A percentile compares a stretch with the other conserved stretches of the same genome.
Evolutionary conservation across 2,113 vertebrate species (phyloP).

Genomic region (Gila orcuttii): DNA sequence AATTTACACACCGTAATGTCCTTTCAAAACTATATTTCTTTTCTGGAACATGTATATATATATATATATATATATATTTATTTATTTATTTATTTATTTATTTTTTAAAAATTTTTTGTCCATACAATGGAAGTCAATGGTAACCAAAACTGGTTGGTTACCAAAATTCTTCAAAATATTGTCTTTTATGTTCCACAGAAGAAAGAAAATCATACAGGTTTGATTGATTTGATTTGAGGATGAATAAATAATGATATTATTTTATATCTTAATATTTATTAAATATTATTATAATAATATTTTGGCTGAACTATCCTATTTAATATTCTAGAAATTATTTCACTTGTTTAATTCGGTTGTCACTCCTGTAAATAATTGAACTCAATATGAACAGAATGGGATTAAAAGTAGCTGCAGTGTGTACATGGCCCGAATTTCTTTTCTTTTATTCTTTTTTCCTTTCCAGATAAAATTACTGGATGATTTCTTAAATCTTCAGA

Average conservation of each 20-base stretch:
- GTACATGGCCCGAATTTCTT: not conserved
- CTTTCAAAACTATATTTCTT: not conserved
- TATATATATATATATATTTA: no score
- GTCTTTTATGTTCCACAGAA: no score
- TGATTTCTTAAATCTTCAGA: no score
- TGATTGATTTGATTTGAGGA: not conserved
- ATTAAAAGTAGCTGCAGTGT: not conserved
- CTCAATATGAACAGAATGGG: not conserved
- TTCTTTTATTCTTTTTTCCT: not conserved
- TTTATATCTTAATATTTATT: no score
- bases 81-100: no score
- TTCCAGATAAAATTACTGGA: not conserved
- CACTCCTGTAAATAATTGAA: conserved; percentile 4
- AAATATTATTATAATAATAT: not conserved
- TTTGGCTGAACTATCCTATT: not conserved
- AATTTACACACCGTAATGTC: not conserved
- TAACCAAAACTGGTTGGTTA: no score
- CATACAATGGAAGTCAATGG: no score
- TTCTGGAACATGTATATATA: no score
- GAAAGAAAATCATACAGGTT: not conserved
- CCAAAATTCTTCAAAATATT: no score
- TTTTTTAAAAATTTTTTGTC: no score
- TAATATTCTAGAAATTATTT: not conserved
- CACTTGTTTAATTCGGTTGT: not conserved
- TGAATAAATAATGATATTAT: not conserved